Base-by-base conservation (phyloP, 1,140 invertebrate species). In the Hydropsyche tenuis region DNA sequence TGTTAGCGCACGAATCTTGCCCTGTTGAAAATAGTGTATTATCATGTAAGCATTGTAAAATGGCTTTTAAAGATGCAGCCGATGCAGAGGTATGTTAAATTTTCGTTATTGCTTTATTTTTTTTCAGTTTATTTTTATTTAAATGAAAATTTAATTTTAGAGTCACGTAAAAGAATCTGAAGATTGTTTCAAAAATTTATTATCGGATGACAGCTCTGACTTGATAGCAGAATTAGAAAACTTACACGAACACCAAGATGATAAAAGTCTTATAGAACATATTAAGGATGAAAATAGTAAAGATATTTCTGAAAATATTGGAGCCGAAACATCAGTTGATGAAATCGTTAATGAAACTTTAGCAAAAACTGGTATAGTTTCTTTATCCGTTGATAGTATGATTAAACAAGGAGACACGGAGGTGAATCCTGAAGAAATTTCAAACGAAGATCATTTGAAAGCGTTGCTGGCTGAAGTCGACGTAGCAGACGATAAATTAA, bases 1-100 rank as follows among this genome's bases (percentile, higher is more conserved):
- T 86, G 18, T 80, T 84, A 1, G 81, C 84, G 4, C 85, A 87
- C 62, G 83, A 84, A 51, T 82, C 83, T 53, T 80, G 80, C 43
- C 79, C 84, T 0, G 75, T 78, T 3, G 79, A 82, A 4, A 78
- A 79, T 3, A 74, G 80, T 7, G 81, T 85, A 25, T 79, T 82
- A 0, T 80, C 78, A 11, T 86, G 85, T 62, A 80, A 80, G 0
- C 74, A 80, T 1, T 86, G 85, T 72, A 69, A 72, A 14, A 76
- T 83, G 0, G 83, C 83, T 51, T 85, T 85, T 73, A 68, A 80
- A 12, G 80, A 84, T 65, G 37, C 73, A 0, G 5, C 22, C 0
- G 80, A 82, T 23, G 83, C 83, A 5, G 79, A 83, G 80, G 82
- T 84, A 71, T 30, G 5, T 6, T 48, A 23, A 48, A 42, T 30